Base-by-base conservation (phyloP, 2,888 invertebrate genomes). In the Incurvaria masculella region DNA sequence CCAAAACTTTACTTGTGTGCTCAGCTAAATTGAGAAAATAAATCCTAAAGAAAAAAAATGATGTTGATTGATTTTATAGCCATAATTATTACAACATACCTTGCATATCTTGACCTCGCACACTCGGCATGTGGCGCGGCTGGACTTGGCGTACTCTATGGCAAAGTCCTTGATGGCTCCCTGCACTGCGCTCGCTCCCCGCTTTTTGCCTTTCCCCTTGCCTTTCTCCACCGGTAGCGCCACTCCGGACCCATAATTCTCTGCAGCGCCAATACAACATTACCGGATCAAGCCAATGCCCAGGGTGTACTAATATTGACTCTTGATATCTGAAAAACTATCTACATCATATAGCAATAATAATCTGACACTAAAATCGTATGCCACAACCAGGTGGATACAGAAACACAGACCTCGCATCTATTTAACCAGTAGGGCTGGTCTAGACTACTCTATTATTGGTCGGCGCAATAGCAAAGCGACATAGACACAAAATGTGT, bases 61-160 rank as follows among this genome's bases (percentile, higher is more conserved):
- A 49, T 42, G 44, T 63, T 64, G n/a, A n/a, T n/a, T n/a, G n/a
- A n/a, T n/a, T n/a, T n/a, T n/a, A n/a, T n/a, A n/a, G n/a, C n/a
- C n/a, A n/a, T n/a, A n/a, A n/a, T n/a, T n/a, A n/a, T n/a, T n/a
- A n/a, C n/a, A n/a, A n/a, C n/a, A n/a, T n/a, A 90, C 85, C 80
- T 94, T 92, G 49, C 83, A 74, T 59, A 97, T 95, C 61, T 88
- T 91, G 50, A 87, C 85, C 54, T 92, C 88, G 69, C 97, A 97
- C 1, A 88, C 91, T 50, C 84, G 76, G 61, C 97, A 97, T 14
- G 76, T 76, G 21, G 95, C 87, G 45, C 91, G 79, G 53, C 85
- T 86, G 2, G 92, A 92, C 64, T 94, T 94, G 0, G 97, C 85
- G 70, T 95, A 94, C 63, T 95, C 94, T 14, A 92, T 80, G 4